A percentile compares a stretch with the other conserved stretches of the same genome.
phyloP scores from a whole-genome alignment of 2,113 vertebrate genomes.

The Hypanus sabinus region DNA sequence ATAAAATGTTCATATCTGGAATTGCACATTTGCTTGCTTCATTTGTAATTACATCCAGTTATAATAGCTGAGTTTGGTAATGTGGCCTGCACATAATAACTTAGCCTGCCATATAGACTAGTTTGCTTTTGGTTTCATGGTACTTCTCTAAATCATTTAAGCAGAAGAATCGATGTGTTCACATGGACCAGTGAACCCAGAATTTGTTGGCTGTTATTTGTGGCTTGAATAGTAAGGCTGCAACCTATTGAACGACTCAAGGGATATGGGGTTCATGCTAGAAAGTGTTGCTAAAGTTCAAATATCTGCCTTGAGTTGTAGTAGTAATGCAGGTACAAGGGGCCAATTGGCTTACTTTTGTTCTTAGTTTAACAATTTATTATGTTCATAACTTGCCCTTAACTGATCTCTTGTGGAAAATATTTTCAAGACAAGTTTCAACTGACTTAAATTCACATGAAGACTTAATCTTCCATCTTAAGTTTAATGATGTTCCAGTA shows the following conservation, averaged over 20 bases:
- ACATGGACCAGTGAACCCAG: too few species aligned
- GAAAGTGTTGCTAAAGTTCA: too few species aligned
- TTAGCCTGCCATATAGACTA: neutral
- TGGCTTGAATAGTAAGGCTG: too few species aligned
- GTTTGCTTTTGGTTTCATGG: neutral
- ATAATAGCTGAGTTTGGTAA: neutral
- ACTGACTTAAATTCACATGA: neutral
- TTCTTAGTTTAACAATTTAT: too few species aligned
- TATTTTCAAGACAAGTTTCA: neutral
- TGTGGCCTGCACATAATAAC: neutral
- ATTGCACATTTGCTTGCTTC: neutral
- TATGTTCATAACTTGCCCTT: neutral
- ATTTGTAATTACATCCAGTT: neutral
- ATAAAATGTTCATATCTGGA: neutral
- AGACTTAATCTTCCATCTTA: neutral
- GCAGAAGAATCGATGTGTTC: neutral
- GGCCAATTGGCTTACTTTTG: too few species aligned
- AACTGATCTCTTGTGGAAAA: neutral
- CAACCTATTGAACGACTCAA: too few species aligned
- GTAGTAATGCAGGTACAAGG: too few species aligned
- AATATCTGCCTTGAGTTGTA: too few species aligned
- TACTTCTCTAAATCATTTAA: neutral
- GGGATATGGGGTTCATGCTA: too few species aligned
- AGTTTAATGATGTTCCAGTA: neutral
- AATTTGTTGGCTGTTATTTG: too few species aligned